These are phyloP conservation scores for Alexandromys fortis DNA, from an alignment of 2,113 vertebrate species.

Conservation along the genomic window DNA sequence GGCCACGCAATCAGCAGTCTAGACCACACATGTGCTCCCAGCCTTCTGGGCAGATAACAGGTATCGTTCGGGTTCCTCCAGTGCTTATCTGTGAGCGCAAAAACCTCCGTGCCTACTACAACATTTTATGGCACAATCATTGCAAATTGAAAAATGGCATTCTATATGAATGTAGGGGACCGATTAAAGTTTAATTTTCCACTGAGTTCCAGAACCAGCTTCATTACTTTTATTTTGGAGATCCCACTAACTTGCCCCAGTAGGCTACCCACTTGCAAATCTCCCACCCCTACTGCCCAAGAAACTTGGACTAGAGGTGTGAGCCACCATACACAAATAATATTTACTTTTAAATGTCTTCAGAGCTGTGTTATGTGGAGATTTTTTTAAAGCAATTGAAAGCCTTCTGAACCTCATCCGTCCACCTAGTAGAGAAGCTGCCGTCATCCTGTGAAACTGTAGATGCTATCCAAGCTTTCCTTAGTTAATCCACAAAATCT, in stretches of 20 bases:
- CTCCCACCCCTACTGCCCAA: not conserved
- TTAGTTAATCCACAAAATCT: not conserved
- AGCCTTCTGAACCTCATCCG: not conserved
- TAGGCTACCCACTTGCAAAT: not conserved
- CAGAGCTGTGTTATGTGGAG: conserved; percentile 5
- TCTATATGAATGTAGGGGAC: not conserved
- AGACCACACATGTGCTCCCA: not conserved
- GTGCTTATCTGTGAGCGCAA: not conserved
- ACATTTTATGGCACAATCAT: not conserved
- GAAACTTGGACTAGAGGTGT: not conserved
- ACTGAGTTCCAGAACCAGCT: not conserved
- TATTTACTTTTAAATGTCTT: conserved; percentile 41
- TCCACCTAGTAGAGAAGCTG: not conserved
- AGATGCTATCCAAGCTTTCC: not conserved
- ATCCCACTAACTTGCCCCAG: not conserved
- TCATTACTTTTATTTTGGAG: not conserved
- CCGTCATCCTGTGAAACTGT: conserved; percentile 32
- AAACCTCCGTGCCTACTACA: not conserved
- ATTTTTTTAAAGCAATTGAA: not conserved
- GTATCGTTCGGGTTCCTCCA: not conserved
- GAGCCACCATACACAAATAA: not conserved
- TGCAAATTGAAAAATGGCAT: not conserved
- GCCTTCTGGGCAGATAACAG: not conserved
- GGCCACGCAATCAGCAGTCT: no score
- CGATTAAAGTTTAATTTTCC: no score